Conservation (phyloP, 2,888 invertebrate genomes). For the Lacanobia wlatinum region DNA sequence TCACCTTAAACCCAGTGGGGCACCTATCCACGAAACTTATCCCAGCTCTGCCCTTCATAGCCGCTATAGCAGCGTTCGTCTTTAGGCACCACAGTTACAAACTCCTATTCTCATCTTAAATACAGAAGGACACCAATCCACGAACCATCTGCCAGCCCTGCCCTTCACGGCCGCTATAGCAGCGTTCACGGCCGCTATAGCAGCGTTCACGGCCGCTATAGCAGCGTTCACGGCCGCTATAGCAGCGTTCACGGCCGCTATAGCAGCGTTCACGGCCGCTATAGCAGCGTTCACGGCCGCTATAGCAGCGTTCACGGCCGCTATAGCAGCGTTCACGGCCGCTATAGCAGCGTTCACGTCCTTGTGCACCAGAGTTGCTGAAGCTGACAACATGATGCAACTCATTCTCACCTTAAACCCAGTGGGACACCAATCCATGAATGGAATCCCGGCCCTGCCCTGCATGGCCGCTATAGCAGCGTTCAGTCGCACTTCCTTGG, state of each 20-base stretch:
- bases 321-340: too few relatives aligned
- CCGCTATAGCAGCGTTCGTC: conserved; percentile 95
- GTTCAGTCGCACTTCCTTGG: conserved; percentile 94
- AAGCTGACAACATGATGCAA: too few relatives aligned
- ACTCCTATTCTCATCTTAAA: conserved; percentile 92
- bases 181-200: too few relatives aligned
- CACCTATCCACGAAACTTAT: conserved; percentile 99
- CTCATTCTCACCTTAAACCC: too few relatives aligned
- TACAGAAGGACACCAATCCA: conserved; percentile 98
- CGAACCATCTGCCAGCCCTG: conserved; percentile 95
- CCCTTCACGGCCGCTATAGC: too few relatives aligned
- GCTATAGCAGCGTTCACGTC: conserved; percentile 92
- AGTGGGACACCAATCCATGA: conserved; percentile 97
- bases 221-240: conserved; percentile 89
- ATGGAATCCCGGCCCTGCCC: conserved; percentile 94
- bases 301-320: too few relatives aligned
- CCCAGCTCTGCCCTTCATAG: conserved; percentile 94
- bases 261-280: too few relatives aligned
- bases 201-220: conserved; percentile 93
- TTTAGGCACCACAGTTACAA: conserved; percentile 93
- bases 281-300: too few relatives aligned
- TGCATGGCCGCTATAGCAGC: conserved; percentile 89
- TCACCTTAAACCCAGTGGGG: too few relatives aligned
- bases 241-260: too few relatives aligned
- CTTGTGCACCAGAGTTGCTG: conserved; percentile 92